Conservation (phyloP, 2,797 vertebrate species). For the Lepus townsendii region DNA sequence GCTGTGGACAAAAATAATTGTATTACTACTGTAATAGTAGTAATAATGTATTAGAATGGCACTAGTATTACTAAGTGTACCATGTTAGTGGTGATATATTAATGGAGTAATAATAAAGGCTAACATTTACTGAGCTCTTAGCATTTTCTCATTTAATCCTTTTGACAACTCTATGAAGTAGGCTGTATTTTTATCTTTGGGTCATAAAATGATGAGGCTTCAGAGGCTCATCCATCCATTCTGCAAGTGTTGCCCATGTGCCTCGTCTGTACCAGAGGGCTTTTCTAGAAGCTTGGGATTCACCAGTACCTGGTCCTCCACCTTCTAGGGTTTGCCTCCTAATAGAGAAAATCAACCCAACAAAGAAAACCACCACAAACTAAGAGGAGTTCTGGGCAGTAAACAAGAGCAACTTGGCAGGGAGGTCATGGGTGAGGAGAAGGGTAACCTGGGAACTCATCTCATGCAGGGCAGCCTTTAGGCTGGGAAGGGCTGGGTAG, state of each 20-base stretch:
- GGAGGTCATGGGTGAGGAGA: neutral
- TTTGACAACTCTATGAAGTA: neutral
- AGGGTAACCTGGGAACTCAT: neutral
- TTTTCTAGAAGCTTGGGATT: neutral
- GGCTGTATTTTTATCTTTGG: slow-evolving; percentile 38
- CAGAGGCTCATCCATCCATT: neutral
- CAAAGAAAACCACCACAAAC: neutral
- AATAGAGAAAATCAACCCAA: neutral
- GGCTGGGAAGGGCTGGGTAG: neutral
- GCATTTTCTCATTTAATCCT: slow-evolving; percentile 51
- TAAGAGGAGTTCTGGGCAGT: neutral
- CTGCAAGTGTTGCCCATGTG: neutral
- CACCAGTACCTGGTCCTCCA: neutral
- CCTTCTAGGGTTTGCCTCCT: neutral
- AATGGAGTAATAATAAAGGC: neutral
- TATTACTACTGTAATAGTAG: neutral
- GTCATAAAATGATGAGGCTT: slow-evolving; percentile 5
- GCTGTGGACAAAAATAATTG: neutral
- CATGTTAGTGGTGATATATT: neutral
- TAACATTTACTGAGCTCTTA: neutral
- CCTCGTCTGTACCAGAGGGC: neutral
- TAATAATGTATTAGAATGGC: neutral
- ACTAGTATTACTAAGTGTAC: neutral
- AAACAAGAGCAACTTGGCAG: neutral
- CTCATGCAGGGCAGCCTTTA: neutral